These are phyloP conservation scores for Cosmia trapezina DNA, from an alignment of 2,888 invertebrate species.

Conservation along the genomic window DNA sequence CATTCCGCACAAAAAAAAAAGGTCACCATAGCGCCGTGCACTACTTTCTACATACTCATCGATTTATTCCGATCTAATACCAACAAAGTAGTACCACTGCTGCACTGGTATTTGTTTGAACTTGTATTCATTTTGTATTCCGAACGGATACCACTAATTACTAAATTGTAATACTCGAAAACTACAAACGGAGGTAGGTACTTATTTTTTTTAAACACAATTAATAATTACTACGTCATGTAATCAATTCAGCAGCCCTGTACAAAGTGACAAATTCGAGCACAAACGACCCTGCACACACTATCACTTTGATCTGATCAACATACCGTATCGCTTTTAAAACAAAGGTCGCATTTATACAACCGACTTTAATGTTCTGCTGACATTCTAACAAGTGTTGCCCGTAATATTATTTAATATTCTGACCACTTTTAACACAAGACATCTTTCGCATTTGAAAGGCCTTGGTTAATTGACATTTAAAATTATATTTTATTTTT, in stretches of 20 bases:
- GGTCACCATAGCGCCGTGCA: too few relatives aligned
- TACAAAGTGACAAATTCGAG: slow-evolving; percentile 38
- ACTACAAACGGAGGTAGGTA: background rate
- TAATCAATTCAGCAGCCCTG: background rate
- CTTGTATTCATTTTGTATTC: too few relatives aligned
- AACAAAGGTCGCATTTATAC: slow-evolving; percentile 60
- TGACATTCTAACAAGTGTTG: slow-evolving; percentile 57
- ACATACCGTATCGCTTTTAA: slow-evolving; percentile 52
- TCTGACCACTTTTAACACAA: slow-evolving; percentile 26
- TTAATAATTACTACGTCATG: background rate
- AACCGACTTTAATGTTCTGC: slow-evolving; percentile 45
- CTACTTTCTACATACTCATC: too few relatives aligned
- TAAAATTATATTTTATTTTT: slow-evolving; percentile 18
- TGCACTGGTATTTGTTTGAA: too few relatives aligned
- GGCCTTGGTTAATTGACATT: slow-evolving; percentile 39
- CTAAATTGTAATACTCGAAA: too few relatives aligned
- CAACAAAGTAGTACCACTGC: too few relatives aligned
- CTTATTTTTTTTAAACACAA: background rate
- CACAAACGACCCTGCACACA: slow-evolving; percentile 48
- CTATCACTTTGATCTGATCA: slow-evolving; percentile 54
- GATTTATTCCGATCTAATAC: too few relatives aligned
- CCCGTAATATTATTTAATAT: slow-evolving; percentile 36
- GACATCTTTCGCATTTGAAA: slow-evolving; percentile 35
- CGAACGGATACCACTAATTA: too few relatives aligned
- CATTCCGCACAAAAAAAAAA: too few relatives aligned